Percentiles rank a stretch among this genome's conserved stretches.
Conservation (phyloP, 2,888 invertebrate genomes). For the Axea sp. region DNA sequence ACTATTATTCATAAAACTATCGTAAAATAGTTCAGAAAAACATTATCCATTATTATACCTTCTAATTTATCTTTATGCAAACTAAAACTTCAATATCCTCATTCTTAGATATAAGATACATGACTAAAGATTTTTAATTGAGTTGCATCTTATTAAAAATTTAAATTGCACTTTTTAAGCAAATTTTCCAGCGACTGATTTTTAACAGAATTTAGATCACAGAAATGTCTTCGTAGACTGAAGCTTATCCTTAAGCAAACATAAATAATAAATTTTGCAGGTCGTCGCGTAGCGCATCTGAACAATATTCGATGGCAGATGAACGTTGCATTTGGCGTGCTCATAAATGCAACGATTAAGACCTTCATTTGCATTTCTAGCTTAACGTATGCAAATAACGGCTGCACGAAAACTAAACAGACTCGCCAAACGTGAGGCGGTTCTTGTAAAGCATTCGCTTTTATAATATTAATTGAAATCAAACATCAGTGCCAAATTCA, state of each 20-base stretch:
- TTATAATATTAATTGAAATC: slow-evolving; percentile 71
- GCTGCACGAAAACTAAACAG: slow-evolving; percentile 58
- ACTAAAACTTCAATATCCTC: no score
- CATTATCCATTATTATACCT: no score
- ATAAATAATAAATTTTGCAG: slow-evolving; percentile 41
- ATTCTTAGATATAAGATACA: no score
- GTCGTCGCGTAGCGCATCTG: slow-evolving; percentile 20
- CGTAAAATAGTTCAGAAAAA: no score
- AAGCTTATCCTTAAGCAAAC: slow-evolving; percentile 17
- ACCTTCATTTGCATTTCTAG: slow-evolving; percentile 62
- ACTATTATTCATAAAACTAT: no score
- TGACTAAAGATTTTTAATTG: no score
- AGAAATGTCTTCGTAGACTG: background rate
- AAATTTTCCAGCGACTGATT: no score
- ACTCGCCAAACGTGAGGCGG: slow-evolving; percentile 50
- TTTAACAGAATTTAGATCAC: no score
- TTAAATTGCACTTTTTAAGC: no score
- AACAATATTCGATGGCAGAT: slow-evolving; percentile 57
- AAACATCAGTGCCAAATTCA: slow-evolving; percentile 65
- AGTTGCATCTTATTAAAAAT: no score
- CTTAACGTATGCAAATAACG: slow-evolving; percentile 61
- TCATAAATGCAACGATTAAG: slow-evolving; percentile 58
- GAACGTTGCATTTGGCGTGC: slow-evolving; percentile 48
- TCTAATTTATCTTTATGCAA: no score
- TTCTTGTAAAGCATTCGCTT: slow-evolving; percentile 63